phyloP scores from a whole-genome alignment of 2,888 invertebrate species.

The Dinocampus coccinellae region DNA sequence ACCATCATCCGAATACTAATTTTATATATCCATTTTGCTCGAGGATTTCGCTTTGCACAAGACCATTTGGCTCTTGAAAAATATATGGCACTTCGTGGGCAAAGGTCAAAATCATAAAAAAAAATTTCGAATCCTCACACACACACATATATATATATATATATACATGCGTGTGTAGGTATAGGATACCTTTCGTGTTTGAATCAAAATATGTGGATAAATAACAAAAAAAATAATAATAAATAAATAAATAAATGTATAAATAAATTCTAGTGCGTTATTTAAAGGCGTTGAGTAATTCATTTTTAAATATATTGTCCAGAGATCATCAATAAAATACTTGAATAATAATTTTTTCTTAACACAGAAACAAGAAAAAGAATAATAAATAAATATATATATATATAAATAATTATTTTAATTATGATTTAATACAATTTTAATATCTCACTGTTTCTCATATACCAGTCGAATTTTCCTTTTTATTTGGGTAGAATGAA shows the following conservation, averaged over 20 bases:
- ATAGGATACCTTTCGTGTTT: background rate
- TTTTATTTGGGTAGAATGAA: background rate
- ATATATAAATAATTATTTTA: too few species aligned
- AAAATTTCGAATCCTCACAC: background rate
- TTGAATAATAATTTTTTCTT: too few species aligned
- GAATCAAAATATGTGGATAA: conserved; percentile 10
- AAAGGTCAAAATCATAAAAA: conserved; percentile 34
- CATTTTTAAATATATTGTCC: background rate
- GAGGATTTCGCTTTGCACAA: conserved; percentile 13
- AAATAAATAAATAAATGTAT: too few species aligned
- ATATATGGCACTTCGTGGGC: conserved; percentile 28
- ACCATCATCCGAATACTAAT: conserved; percentile 31
- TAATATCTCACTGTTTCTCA: too few species aligned
- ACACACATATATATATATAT: too few species aligned
- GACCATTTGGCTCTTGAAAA: conserved; percentile 20
- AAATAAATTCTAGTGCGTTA: too few species aligned
- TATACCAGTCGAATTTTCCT: too few species aligned
- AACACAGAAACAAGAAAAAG: too few species aligned
- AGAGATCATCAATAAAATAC: too few species aligned
- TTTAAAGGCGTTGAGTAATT: conserved; percentile 13
- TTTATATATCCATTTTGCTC: conserved; percentile 24
- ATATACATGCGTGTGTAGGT: too few species aligned
- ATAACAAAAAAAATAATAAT: background rate
- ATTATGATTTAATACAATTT: too few species aligned
- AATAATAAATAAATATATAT: too few species aligned